Base-by-base conservation (phyloP, 2,113 vertebrate genomes). In the Tachycineta bicolor region DNA sequence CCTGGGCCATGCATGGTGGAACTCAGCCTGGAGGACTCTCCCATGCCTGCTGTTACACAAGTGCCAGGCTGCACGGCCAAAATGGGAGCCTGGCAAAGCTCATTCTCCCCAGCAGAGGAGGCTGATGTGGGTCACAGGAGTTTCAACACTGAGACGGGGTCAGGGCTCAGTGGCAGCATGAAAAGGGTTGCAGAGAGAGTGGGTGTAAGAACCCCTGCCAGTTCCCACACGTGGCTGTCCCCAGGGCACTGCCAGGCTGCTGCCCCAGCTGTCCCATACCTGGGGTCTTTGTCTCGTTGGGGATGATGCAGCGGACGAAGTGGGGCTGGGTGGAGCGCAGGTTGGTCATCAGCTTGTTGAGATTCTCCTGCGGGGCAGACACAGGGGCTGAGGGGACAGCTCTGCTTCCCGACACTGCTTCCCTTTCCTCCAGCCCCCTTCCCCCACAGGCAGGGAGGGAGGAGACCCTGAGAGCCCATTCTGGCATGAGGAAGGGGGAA, bases 291-390 rank as follows among this genome's bases (percentile, higher is more conserved):
- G 98, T 99, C 97, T 99, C 99, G 8, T 99, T 99, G 25, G 99
- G 99, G 92, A 99, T 99, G 93, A 99, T 99, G 96, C 99, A 99
- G 73, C 99, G 98, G 24, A 99, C 99, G 31, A 99, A 99, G 96
- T 99, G 99, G 53, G 99, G 99, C 97, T 99, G 99, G 6, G 99
- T 99, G 96, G 98, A 98, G 81, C 99, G 98, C 65, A 99, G 98
- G 94, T 99, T 99, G 79, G 99, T 99, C 99, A 99, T 99, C 98
- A 99, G 98, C 97, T 99, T 99, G 97, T 99, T 99, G 92, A 99
- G 98, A 90, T 99, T 99, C 97, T 99, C 99, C 99, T 99, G 97
- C 18, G 95, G 75, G 83, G 55, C 81, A 93, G 64, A 68, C 24
- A 85, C 4, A 19, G 55, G 29, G 67, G n/a, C n/a, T 94, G 90